Conservation (phyloP, 2,888 invertebrate species). For the Thereva unica region DNA sequence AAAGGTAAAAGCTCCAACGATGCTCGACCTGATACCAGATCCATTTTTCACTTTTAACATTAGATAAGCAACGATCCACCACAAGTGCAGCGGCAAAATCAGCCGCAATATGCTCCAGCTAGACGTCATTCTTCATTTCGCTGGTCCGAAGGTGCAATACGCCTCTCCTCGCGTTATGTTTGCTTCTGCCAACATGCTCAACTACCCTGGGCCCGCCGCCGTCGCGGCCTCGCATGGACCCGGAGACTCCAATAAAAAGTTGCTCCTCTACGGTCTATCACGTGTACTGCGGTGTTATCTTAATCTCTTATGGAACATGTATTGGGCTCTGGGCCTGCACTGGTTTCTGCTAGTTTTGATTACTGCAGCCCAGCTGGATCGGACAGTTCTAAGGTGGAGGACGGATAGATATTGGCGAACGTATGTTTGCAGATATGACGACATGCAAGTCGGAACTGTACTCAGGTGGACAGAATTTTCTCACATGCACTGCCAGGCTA, state of each 20-base stretch:
- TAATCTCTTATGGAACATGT: conserved; percentile 25
- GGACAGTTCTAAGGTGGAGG: background rate
- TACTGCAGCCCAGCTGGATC: background rate
- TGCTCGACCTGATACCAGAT: conserved; percentile 7
- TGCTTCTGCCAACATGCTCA: too few species aligned
- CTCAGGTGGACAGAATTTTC: conserved; percentile 13
- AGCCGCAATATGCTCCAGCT: conserved; percentile 16
- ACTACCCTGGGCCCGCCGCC: too few species aligned
- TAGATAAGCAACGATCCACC: conserved; percentile 4
- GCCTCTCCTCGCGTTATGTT: conserved; percentile 4
- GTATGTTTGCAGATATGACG: conserved; percentile 21
- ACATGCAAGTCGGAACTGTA: conserved; percentile 29
- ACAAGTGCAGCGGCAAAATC: conserved; percentile 17
- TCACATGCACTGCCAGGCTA: conserved; percentile 9
- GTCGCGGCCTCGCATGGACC: too few species aligned
- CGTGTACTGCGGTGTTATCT: conserved; percentile 30
- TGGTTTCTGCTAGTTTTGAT: conserved; percentile 4
- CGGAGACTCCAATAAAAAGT: too few species aligned
- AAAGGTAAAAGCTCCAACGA: too few species aligned
- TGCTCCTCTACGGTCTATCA: conserved; percentile 16
- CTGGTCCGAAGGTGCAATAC: conserved; percentile 11
- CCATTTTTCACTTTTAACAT: conserved; percentile 27
- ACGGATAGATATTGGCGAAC: background rate
- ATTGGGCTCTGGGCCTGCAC: conserved; percentile 1
- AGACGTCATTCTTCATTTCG: conserved; percentile 26